Evolutionary conservation across 64 coral and sea anemone genomes (phyloP), one percentile per base, ranked within the genome.

Genomic region (Hydrozoanthus tunicans): DNA sequence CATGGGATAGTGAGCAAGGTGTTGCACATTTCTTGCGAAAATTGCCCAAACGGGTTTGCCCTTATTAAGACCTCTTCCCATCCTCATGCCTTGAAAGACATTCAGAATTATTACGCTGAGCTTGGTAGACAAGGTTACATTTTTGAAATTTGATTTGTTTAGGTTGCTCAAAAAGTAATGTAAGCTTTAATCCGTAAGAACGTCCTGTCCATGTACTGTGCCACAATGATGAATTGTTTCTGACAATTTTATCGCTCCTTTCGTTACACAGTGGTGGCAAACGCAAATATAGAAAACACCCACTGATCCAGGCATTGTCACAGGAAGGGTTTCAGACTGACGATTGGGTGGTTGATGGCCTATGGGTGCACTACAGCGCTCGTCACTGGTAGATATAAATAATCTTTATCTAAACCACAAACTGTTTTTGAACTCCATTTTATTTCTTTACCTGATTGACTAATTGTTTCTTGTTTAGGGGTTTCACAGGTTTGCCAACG

Each of bases 311-410:
- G 79, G 60, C 14, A 81, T 81, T 43, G 79, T 81, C 7, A 65
- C 79, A 3, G 64, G 5, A 81, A 63, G 59, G 25, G 79, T 81
- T 64, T 24, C 58, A 81, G 51, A 81, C 79, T 64, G 58, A 64
- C 60, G 23, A 81, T 63, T 59, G 64, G 7, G 79, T 81, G 9
- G 79, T 81, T 51, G 79, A 81, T 81, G 79, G 79, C 27, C 14
- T 81, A 51, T 81, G 60, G 79, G 79, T 81, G 1, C 79, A 64
- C 58, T 65, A 81, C 32, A 1, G 32, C 2, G 32, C 32, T 43
- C 32, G 32, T 43, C 32, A 43, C 32, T 43, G 32, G 32, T 43
- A 43, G 32, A 43, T 43, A 43, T 43, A 43, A 43, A 43, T 43
- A 0, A 43, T 43, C 32, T 43, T 43, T 43, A 43, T 43, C 32